Percentiles rank a stretch among this genome's conserved stretches.
Conservation (phyloP, 2,797 vertebrate species). For the Propithecus deckenii region DNA sequence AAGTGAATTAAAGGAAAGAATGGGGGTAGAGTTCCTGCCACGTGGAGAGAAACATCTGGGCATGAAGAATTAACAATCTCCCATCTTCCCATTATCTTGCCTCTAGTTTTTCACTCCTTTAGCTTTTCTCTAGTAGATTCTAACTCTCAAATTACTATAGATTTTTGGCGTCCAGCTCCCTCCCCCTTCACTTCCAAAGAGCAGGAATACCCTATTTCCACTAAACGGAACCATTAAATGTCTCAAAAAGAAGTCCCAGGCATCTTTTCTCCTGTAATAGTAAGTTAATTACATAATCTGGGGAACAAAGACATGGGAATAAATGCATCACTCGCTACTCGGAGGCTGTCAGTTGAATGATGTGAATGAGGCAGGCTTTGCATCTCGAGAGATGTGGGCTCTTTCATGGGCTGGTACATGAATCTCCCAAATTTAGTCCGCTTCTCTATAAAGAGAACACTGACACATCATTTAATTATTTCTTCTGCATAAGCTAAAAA, state of each 20-base stretch:
- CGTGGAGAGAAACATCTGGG: conserved; percentile 49
- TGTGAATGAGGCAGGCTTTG: background rate
- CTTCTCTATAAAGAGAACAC: background rate
- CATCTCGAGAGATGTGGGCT: background rate
- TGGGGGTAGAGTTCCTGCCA: background rate
- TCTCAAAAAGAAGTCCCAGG: background rate
- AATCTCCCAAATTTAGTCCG: background rate
- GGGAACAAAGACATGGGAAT: background rate
- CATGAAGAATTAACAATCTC: conserved; percentile 24
- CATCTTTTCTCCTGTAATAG: background rate
- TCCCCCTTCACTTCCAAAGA: background rate
- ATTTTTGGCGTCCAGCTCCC: background rate
- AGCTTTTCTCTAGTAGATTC: background rate
- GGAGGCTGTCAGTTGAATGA: background rate
- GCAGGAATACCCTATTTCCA: background rate
- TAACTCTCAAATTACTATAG: background rate
- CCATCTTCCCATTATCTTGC: background rate
- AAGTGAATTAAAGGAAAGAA: conserved; percentile 54
- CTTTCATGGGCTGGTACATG: background rate
- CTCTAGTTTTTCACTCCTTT: background rate
- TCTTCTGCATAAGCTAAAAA: background rate
- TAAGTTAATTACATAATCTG: background rate
- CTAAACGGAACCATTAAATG: background rate
- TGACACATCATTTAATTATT: background rate
- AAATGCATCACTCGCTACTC: background rate